Evolutionary conservation across 2,113 vertebrate genomes (phyloP).

Genomic region (Tyto alba): DNA sequence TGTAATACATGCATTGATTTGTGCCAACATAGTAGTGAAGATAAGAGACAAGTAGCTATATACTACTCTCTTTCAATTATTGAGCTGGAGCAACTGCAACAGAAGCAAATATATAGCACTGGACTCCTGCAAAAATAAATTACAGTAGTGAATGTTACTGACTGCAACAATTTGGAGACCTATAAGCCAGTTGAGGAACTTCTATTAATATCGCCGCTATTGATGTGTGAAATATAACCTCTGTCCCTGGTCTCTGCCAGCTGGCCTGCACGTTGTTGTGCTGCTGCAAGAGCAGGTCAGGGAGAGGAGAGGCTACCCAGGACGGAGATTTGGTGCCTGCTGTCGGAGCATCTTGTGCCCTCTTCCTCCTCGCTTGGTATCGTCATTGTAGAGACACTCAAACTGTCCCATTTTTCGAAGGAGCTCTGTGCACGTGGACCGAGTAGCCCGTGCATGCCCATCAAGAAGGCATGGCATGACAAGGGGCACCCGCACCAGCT

Average conservation of each 20-base stretch:
- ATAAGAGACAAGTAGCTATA: background rate
- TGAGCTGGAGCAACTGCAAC: background rate
- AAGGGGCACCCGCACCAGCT: background rate
- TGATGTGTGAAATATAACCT: background rate
- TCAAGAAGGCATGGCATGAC: background rate
- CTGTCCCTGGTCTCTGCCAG: background rate
- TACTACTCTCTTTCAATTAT: background rate
- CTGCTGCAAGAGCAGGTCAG: background rate
- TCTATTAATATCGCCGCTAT: background rate
- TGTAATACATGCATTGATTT: background rate
- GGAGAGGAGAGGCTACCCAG: background rate
- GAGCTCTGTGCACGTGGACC: rapidly evolving
- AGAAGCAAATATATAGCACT: background rate
- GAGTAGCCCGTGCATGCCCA: rapidly evolving
- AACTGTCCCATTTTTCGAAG: rapidly evolving
- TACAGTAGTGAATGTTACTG: background rate
- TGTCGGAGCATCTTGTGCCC: background rate
- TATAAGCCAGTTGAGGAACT: background rate
- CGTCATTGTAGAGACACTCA: rapidly evolving
- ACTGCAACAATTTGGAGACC: background rate
- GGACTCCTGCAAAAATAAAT: slow-evolving; percentile 20
- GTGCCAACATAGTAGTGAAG: background rate
- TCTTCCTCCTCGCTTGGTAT: rapidly evolving
- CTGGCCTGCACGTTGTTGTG: background rate
- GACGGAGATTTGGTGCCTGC: background rate